Percentiles rank a stretch among this genome's conserved stretches.
Evolutionary conservation across 2,113 vertebrate genomes (phyloP).

Genomic region (Chlorocebus sabaeus): DNA sequence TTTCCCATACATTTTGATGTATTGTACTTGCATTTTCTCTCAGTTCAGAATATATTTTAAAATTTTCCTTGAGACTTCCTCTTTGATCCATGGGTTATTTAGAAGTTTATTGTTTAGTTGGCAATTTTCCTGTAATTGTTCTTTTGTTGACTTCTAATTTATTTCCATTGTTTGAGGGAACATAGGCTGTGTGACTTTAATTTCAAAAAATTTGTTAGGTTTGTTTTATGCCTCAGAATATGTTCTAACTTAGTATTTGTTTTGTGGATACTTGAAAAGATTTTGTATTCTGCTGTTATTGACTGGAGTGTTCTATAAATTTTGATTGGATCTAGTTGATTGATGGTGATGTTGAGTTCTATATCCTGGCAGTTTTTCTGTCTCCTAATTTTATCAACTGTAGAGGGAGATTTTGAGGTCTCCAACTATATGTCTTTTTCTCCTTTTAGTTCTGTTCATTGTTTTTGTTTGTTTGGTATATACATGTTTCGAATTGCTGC

Average conservation of each 20-base stretch:
- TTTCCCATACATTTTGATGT: neutral
- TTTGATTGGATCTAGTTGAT: neutral
- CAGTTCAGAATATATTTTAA: neutral
- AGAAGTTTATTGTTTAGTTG: neutral
- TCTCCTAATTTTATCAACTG: neutral
- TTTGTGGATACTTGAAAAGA: neutral
- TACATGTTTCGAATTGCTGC: neutral
- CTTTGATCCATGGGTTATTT: neutral
- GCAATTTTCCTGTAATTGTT: neutral
- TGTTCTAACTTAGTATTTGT: neutral
- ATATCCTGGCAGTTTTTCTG: neutral
- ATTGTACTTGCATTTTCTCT: neutral
- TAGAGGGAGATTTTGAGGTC: neutral
- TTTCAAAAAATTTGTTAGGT: neutral
- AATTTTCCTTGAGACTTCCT: neutral
- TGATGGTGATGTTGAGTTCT: neutral
- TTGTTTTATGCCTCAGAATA: neutral
- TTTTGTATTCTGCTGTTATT: neutral
- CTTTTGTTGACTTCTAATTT: neutral
- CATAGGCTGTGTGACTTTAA: neutral
- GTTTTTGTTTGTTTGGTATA: neutral
- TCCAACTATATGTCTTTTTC: neutral
- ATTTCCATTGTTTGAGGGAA: neutral
- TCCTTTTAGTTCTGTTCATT: neutral
- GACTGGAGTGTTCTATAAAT: neutral